Percentiles rank a stretch among this genome's conserved stretches.
These are phyloP conservation scores for Hydrotaea cyrtoneurina DNA, from an alignment of 2,888 invertebrate genomes.

Conservation along the genomic window DNA sequence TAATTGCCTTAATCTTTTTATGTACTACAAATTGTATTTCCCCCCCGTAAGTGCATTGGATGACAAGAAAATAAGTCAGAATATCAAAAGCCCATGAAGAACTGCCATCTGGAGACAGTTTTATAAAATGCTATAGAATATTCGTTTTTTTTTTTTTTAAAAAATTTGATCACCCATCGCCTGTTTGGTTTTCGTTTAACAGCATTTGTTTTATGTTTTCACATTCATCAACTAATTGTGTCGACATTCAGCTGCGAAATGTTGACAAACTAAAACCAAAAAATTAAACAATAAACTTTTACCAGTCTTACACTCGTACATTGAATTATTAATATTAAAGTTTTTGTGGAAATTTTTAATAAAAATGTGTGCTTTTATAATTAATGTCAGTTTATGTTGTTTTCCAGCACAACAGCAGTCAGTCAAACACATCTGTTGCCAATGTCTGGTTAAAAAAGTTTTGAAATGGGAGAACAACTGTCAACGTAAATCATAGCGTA, in stretches of 20 bases:
- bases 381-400: not conserved
- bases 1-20: no score
- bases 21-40: no score
- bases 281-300: not conserved
- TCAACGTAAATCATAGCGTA: not conserved
- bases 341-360: not conserved
- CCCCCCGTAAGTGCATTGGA: no score
- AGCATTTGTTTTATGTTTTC: no score
- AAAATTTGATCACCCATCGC: no score
- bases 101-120: no score
- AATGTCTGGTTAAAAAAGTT: not conserved
- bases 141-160: no score
- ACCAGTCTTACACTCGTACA: not conserved
- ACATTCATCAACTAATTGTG: not conserved
- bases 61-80: no score
- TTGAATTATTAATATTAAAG: slow-evolving; percentile 8
- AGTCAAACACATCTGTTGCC: not conserved
- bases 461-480: not conserved
- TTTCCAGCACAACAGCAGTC: not conserved
- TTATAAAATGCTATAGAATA: no score
- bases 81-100: no score
- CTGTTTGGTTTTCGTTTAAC: no score
- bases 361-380: slow-evolving; percentile 6
- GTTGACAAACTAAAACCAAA: not conserved
- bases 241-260: not conserved